Evolutionary conservation across 1,140 invertebrate species (phyloP), one percentile per base, ranked within the genome.

Genomic region (Cheumatopsyche charites): DNA sequence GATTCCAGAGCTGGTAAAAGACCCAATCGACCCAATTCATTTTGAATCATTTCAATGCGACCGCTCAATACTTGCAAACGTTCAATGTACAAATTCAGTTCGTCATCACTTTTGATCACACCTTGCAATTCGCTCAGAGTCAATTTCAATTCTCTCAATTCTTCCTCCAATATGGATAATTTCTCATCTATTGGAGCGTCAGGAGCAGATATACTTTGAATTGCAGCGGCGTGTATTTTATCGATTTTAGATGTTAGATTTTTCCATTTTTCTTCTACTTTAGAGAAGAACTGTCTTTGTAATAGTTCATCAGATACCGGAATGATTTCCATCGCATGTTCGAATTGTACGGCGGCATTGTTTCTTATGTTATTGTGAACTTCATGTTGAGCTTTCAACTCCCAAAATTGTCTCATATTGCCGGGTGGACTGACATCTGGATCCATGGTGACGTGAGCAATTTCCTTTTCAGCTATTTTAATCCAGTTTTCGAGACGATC

Each of bases 331-430:
- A 95, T 79, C 0, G 92, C 89, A 73, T 90, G 89, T 74, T 94
- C 91, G 77, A 94, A 90, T 65, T 89, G 88, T 19, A 87, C 83
- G 19, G 87, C 87, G 0, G 90, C 88, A 77, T 94, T 91, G 63
- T 89, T 90, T 62, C 88, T 86, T 25, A 93, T 86, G 62, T 89
- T 90, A 75, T 92, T 93, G 78, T 94, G 88, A n/a, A 94, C 88
- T 84, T 94, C 93, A 77, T 92, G 91, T 77, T 94, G 92, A 0
- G 92, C 93, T 81, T 93, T 94, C 43, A 95, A 80, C 82, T 94
- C 93, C 92, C 93, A 94, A 80, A 94, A 94, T 75, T 91, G 87
- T 75, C 91, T 87, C 80, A 93, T 88, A 74, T 92, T 88, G 65
- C 88, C 87, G 41, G 88, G 88, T 15, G 87, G 87, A 45, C 87